Base-by-base conservation (phyloP, 2,888 invertebrate genomes). In the Orthonychiurus folsomi region DNA sequence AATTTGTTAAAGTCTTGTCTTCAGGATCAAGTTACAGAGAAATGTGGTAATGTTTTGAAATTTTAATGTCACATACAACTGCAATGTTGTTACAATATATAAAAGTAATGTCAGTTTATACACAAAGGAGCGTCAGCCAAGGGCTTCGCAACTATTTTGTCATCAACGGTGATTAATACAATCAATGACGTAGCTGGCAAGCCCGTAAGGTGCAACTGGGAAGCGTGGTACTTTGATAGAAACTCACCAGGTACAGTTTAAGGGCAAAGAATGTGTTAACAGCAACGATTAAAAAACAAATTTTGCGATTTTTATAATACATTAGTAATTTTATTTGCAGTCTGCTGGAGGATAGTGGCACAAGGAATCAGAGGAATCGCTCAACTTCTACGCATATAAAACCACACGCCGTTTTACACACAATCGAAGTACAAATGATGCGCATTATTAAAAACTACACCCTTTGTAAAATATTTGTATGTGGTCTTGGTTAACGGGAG, bases 1-100 rank as follows among this genome's bases (percentile, higher is more conserved):
- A 9, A 5, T 15, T 9, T 37, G 9, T 9, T 37, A 15, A 5
- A 37, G 37, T 37, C 37, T 37, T 37, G 37, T 37, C 15, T 37
- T 5, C 9, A 37, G 37, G 37, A 37, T 5, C 5, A 15, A 37
- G 37, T 37, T 15, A 5, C 5, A 37, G 37, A 37, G 15, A 37
- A 37, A 37, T 37, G 37, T 37, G 37, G 37, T 37, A 37, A 37
- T n/a, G n/a, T n/a, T n/a, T n/a, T n/a, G n/a, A n/a, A n/a, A n/a
- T n/a, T n/a, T n/a, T n/a, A n/a, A n/a, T n/a, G n/a, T n/a, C n/a
- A n/a, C n/a, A n/a, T n/a, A n/a, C n/a, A n/a, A n/a, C n/a, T n/a
- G n/a, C n/a, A n/a, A n/a, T n/a, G n/a, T n/a, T n/a, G n/a, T n/a
- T n/a, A n/a, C n/a, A n/a, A n/a, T n/a, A n/a, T n/a, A n/a, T n/a